Conservation (phyloP, 1,140 invertebrate species). For the Drosophila dunni region DNA sequence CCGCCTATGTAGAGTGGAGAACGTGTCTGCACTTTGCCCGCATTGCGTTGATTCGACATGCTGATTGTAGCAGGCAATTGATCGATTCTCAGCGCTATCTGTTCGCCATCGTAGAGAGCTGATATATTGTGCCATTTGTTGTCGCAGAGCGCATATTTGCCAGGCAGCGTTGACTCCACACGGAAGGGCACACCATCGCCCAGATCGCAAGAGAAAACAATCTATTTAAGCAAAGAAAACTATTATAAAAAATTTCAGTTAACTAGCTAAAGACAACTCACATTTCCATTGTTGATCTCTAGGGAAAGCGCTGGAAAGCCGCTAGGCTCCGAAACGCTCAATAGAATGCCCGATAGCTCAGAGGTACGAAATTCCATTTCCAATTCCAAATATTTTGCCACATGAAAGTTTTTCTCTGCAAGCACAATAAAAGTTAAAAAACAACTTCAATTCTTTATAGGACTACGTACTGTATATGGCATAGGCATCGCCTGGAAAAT, state of each 20-base stretch:
- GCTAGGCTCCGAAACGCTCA: slow-evolving; percentile 89
- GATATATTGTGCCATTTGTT: slow-evolving; percentile 94
- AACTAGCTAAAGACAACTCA: no score
- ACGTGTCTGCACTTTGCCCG: slow-evolving; percentile 83
- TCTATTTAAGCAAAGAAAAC: slow-evolving; percentile 78
- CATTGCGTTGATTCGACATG: slow-evolving; percentile 56
- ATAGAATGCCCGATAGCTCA: slow-evolving; percentile 91
- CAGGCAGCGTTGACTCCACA: slow-evolving; percentile 87
- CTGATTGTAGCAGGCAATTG: slow-evolving; percentile 86
- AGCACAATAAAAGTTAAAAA: not conserved
- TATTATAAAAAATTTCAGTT: no score
- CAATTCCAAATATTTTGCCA: slow-evolving; percentile 89
- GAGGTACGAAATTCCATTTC: slow-evolving; percentile 93
- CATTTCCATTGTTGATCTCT: slow-evolving; percentile 91
- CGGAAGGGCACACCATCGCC: slow-evolving; percentile 87
- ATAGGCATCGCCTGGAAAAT: slow-evolving; percentile 93
- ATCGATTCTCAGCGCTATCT: slow-evolving; percentile 91
- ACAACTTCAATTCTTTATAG: no score
- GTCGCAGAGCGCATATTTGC: slow-evolving; percentile 90
- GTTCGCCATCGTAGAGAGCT: slow-evolving; percentile 89
- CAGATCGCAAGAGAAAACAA: slow-evolving; percentile 90
- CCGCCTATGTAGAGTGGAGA: slow-evolving; percentile 93
- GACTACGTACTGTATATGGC: slow-evolving; percentile 90
- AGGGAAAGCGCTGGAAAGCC: slow-evolving; percentile 89
- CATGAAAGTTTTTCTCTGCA: slow-evolving; percentile 89